Evolutionary conservation across 1,140 invertebrate species (phyloP).

Genomic region (Cepaea nemoralis): DNA sequence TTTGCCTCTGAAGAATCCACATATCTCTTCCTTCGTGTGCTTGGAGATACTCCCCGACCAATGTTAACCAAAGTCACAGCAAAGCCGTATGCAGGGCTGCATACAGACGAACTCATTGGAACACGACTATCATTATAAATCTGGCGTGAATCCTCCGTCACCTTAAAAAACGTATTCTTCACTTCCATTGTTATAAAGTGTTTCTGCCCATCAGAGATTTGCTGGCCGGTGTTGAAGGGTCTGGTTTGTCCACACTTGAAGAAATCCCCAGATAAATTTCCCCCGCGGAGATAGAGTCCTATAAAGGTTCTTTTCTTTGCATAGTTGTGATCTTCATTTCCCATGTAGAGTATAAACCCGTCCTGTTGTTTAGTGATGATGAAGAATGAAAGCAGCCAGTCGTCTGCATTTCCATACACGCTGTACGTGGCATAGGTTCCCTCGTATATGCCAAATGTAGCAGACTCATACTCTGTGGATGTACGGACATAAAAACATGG

Average conservation of each 20-base stretch:
- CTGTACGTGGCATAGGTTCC: not conserved
- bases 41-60: not conserved
- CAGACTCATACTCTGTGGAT: conserved; percentile 18
- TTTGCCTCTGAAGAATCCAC: conserved; percentile 1
- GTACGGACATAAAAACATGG: too few species aligned
- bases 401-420: not conserved
- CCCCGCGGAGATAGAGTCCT: not conserved
- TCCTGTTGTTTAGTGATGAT: conserved; percentile 11
- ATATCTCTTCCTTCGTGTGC: not conserved
- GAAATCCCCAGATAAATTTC: conserved; percentile 3
- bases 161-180: not conserved
- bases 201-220: not conserved
- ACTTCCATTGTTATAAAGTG: not conserved
- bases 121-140: not conserved
- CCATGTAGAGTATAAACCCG: conserved; percentile 12
- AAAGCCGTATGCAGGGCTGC: not conserved
- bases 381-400: not conserved
- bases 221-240: not conserved
- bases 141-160: not conserved
- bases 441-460: conserved; percentile 5
- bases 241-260: not conserved
- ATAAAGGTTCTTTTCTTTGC: not conserved
- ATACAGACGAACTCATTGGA: not conserved
- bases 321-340: not conserved
- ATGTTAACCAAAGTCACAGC: not conserved